Evolutionary conservation across 2,888 invertebrate genomes (phyloP), one percentile per base, ranked within the genome.

Genomic region (Thymelicus lineola): DNA sequence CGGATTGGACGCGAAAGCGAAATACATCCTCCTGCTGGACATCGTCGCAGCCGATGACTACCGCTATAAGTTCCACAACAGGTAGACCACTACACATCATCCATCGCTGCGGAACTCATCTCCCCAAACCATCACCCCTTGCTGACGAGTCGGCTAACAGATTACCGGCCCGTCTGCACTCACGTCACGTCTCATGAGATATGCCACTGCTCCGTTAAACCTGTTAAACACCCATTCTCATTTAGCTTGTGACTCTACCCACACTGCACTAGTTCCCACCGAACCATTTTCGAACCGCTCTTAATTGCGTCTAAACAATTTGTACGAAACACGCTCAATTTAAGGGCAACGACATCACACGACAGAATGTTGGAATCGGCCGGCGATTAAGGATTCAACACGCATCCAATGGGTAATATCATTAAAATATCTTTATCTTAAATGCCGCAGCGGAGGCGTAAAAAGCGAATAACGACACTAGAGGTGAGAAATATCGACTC

Each of bases 41-140:
- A 98, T 99, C 92, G 98, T 99, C 82, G 98, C 99, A 62, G 98
- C 99, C 76, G 99, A 99, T 94, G 99, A 99, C 95, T 99, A 98
- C 96, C 96, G 98, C 95, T 98, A 98, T 96, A 98, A 98, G 95
- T 98, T 98, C 95, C 98, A 98, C 95, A 98, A 98, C 96, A 98
- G 98, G 98, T 93, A 93, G 89, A 86, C 79, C 84, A 80, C 76
- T 77, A 76, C 20, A 35, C 59, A 70, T 64, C 70, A 70, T 35
- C 66, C 72, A 75, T 71, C 74, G 71, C 66, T 57, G 65, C 62
- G 68, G 68, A 62, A 62, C 68, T 66, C 60, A 69, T 69, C 61
- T 6, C 35, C 42, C 35, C 35, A 48, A 53, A 17, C 17, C 50
- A 59, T 50, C 59, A 20, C 42, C 65, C 36, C 36, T 6, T 6